Percentiles rank a stretch among this genome's conserved stretches.
Conservation (phyloP, 2,888 invertebrate species). For the Amitus sp. region DNA sequence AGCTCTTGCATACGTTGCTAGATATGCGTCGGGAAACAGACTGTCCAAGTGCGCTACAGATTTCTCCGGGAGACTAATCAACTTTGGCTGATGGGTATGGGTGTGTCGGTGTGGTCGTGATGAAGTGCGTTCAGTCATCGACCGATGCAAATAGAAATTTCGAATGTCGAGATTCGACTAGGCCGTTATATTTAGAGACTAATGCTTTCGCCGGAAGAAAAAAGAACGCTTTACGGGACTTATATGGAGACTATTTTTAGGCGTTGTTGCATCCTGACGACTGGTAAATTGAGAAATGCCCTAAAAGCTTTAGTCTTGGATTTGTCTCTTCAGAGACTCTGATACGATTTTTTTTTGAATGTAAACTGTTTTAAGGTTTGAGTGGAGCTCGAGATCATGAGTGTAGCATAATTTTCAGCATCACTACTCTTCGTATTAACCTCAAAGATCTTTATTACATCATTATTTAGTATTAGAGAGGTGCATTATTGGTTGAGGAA, state of each 20-base stretch:
- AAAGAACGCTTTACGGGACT: slow-evolving; percentile 28
- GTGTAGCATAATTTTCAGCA: too few species aligned
- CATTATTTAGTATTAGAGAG: too few species aligned
- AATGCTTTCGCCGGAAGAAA: slow-evolving; percentile 20
- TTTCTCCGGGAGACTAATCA: slow-evolving; percentile 12
- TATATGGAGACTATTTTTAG: slow-evolving; percentile 32
- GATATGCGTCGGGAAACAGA: slow-evolving; percentile 19
- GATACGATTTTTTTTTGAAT: too few species aligned
- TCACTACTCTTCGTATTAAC: too few species aligned
- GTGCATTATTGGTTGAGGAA: too few species aligned
- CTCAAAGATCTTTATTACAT: too few species aligned
- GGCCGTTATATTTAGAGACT: slow-evolving; percentile 17
- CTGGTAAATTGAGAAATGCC: slow-evolving; percentile 46
- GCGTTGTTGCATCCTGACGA: slow-evolving; percentile 39
- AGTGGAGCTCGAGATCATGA: too few species aligned
- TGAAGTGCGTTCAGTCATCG: neutral
- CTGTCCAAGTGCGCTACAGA: slow-evolving; percentile 4
- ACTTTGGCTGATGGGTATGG: too few species aligned
- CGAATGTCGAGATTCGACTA: slow-evolving; percentile 14
- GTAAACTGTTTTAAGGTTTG: too few species aligned
- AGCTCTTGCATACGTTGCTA: slow-evolving; percentile 12
- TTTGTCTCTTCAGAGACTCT: too few species aligned
- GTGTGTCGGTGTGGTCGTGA: too few species aligned
- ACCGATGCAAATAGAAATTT: neutral
- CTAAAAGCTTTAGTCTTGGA: slow-evolving; percentile 42